Evolutionary conservation across 2,888 invertebrate genomes (phyloP), one percentile per base, ranked within the genome.

Genomic region (Nephrotoma appendiculata): DNA sequence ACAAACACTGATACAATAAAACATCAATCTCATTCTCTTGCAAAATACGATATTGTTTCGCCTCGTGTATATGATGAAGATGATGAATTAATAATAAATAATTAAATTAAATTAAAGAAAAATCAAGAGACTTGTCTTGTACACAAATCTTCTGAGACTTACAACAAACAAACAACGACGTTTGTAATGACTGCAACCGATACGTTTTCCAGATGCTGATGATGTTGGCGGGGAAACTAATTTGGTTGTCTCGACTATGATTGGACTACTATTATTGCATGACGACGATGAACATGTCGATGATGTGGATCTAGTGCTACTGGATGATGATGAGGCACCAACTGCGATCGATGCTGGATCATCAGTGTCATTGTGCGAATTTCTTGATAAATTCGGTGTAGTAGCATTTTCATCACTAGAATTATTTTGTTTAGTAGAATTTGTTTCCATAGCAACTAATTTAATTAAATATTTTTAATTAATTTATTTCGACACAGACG

Each of bases 101-200:
- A 71, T 71, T 71, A 71, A 71, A 71, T 71, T 71, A 31, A 71
- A 71, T 71, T 71, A 71, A 71, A 83, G 31, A 45, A 43, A 44
- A 85, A 86, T 87, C 19, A 84, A 31, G 31, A 87, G 43, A 85
- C 43, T 83, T 57, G 43, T 83, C 42, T 31, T 31, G 3, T 31
- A 83, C 86, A 71, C 71, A 71, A 71, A 71, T 71, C 15, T 15
- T 31, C 52, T 31, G 11, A 31, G 31, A 93, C 95, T 94, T 93
- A 96, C 96, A 93, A 97, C 96, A 92, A 97, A 96, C 92, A 96
- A 96, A 86, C 96, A 96, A 91, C 96, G 95, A 89, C 97, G 93
- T 91, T 96, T 96, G 90, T 97, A 97, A 92, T 97, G 97, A 89
- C 94, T 94, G 92, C 97, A 97, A 87, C 97, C 97, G 57, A 90